These are phyloP conservation scores for Adelphocoris suturalis DNA, from an alignment of 2,888 invertebrate genomes.

Conservation along the genomic window DNA sequence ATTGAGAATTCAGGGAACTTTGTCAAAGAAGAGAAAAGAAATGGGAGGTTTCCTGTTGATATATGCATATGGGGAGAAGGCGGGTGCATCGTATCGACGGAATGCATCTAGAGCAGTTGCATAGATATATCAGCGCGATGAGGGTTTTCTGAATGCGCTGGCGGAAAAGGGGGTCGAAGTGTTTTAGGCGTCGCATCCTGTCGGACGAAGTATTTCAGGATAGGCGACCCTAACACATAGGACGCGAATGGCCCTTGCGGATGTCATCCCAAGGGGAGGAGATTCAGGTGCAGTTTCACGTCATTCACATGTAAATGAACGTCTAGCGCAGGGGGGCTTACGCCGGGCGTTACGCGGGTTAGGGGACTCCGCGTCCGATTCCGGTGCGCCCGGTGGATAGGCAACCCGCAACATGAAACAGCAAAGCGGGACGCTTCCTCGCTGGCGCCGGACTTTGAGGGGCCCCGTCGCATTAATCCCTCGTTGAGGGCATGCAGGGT, in stretches of 20 bases:
- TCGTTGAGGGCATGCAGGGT: too few relatives aligned
- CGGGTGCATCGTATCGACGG: slow-evolving; percentile 20
- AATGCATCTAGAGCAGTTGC: slow-evolving; percentile 32
- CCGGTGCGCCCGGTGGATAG: background rate
- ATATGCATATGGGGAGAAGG: slow-evolving; percentile 12
- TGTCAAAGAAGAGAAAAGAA: slow-evolving; percentile 20
- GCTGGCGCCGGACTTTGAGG: background rate
- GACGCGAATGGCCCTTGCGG: background rate
- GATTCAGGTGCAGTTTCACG: slow-evolving; percentile 26
- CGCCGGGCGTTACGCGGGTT: slow-evolving; percentile 2
- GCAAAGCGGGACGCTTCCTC: background rate
- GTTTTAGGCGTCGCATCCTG: background rate
- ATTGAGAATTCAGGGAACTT: background rate
- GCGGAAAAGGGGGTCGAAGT: background rate
- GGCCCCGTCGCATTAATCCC: background rate
- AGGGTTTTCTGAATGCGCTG: slow-evolving; percentile 1
- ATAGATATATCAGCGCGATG: slow-evolving; percentile 20
- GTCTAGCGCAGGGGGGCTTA: background rate
- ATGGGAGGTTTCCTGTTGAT: slow-evolving; percentile 3
- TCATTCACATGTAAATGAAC: slow-evolving; percentile 29
- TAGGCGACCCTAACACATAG: background rate
- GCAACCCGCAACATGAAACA: background rate
- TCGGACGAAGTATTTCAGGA: background rate
- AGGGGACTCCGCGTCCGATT: background rate
- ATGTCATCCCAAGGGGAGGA: too few relatives aligned